Percentiles rank a stretch among this genome's conserved stretches.
Evolutionary conservation across 2,888 invertebrate genomes (phyloP).

Genomic region (Tiphia femorata): DNA sequence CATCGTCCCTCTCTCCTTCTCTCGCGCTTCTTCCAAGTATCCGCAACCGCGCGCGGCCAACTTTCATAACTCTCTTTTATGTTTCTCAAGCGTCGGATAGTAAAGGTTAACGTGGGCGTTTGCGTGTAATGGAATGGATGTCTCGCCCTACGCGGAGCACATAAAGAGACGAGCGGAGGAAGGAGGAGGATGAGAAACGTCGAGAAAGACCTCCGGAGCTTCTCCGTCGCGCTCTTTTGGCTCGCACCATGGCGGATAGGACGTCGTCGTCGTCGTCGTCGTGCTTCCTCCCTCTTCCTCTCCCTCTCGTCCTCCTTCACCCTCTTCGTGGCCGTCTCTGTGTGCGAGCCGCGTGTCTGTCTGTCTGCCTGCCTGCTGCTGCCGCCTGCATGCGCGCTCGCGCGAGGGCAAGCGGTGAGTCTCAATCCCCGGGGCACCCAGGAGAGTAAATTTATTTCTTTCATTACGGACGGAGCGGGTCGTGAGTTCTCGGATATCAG

Average conservation of each 20-base stretch:
- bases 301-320: not conserved
- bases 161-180: conserved; percentile 11
- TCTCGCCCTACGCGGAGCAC: conserved; percentile 32
- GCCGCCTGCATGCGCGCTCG: conserved; percentile 21
- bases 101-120: conserved; percentile 55
- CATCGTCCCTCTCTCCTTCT: not conserved
- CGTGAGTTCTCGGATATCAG: conserved; percentile 68
- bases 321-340: not conserved
- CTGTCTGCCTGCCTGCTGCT: conserved; percentile 23
- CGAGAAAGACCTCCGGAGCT: not conserved
- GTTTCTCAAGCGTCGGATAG: conserved; percentile 29
- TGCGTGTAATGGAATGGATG: conserved; percentile 54
- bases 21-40: conserved; percentile 1
- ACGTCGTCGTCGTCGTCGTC: no score
- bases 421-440: conserved; percentile 53
- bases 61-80: conserved; percentile 23
- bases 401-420: conserved; percentile 38
- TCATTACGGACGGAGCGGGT: conserved; percentile 67
- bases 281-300: not conserved
- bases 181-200: not conserved
- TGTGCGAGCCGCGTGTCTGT: not conserved
- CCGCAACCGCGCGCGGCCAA: conserved; percentile 21
- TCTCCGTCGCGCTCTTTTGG: no score
- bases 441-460: conserved; percentile 68
- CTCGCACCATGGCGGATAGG: not conserved